Percentiles rank a stretch among this genome's conserved stretches.
phyloP scores from a whole-genome alignment of 2,888 invertebrate species.

The Cataglyphis rosenhaueri region DNA sequence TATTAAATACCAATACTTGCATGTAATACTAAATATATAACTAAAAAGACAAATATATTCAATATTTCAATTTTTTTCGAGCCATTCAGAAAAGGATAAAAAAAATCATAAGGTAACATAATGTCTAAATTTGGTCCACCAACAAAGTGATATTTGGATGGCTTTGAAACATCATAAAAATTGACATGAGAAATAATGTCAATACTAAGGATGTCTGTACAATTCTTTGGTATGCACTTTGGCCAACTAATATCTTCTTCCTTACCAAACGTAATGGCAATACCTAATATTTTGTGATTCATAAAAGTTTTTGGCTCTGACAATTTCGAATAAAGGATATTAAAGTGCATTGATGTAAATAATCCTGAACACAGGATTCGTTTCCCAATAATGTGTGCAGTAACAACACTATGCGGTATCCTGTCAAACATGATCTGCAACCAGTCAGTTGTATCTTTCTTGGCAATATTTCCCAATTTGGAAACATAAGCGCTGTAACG shows the following conservation, averaged over 20 bases:
- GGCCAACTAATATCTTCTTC: slow-evolving; percentile 77
- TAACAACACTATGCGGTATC: slow-evolving; percentile 76
- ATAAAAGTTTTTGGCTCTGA: slow-evolving; percentile 76
- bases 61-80: slow-evolving; percentile 28
- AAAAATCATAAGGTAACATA: slow-evolving; percentile 90
- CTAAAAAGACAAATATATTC: slow-evolving; percentile 51
- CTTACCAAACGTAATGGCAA: slow-evolving; percentile 78
- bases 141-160: slow-evolving; percentile 86
- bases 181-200: slow-evolving; percentile 80
- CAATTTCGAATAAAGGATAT: slow-evolving; percentile 80
- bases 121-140: slow-evolving; percentile 89
- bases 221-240: slow-evolving; percentile 77
- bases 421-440: slow-evolving; percentile 85
- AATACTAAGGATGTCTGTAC: slow-evolving; percentile 73
- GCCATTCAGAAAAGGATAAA: slow-evolving; percentile 88
- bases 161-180: slow-evolving; percentile 86
- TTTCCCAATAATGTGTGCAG: slow-evolving; percentile 72
- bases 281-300: slow-evolving; percentile 79
- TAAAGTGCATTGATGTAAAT: slow-evolving; percentile 79
- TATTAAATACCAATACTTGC: slow-evolving; percentile 6
- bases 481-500: slow-evolving; percentile 83
- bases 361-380: slow-evolving; percentile 80
- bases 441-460: slow-evolving; percentile 85
- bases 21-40: slow-evolving; percentile 14
- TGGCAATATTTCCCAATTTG: slow-evolving; percentile 86